A percentile compares a stretch with the other conserved stretches of the same genome.
phyloP scores from a whole-genome alignment of 2,888 invertebrate species.

The Andrena bucephala region DNA sequence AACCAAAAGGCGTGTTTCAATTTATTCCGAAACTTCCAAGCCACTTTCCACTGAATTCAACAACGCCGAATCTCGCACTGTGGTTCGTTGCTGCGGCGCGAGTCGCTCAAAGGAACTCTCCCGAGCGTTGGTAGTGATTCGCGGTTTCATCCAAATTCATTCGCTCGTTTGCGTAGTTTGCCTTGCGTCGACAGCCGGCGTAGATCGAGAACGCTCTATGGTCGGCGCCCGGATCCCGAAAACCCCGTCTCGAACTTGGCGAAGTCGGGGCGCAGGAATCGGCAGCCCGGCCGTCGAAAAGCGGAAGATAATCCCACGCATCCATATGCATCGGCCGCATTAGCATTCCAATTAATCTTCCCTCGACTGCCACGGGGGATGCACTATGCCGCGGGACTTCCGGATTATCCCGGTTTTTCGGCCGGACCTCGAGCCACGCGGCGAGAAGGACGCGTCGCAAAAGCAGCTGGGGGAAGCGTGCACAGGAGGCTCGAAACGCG shows the following conservation, averaged over 20 bases:
- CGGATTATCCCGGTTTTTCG: conserved; percentile 55
- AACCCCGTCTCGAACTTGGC: conserved; percentile 24
- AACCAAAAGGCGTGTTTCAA: not conserved
- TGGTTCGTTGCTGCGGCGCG: not conserved
- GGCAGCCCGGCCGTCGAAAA: not conserved
- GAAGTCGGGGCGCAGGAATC: conserved; percentile 17
- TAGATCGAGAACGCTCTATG: not conserved
- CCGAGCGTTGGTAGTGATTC: not conserved
- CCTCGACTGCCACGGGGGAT: conserved; percentile 8
- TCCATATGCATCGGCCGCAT: conserved; percentile 58
- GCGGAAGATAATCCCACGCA: conserved; percentile 45
- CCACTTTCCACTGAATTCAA: not conserved
- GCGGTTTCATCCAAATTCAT: conserved; percentile 48
- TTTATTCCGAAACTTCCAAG: not conserved
- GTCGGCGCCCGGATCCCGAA: conserved; percentile 3
- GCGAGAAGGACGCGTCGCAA: conserved; percentile 30
- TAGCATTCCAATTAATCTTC: conserved; percentile 62
- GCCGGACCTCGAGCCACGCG: conserved; percentile 17
- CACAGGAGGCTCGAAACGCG: conserved; percentile 57
- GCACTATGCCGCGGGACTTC: conserved; percentile 39
- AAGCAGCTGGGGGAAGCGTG: conserved; percentile 60
- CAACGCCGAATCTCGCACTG: not conserved
- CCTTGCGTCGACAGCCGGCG: too few species aligned
- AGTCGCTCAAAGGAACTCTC: conserved; percentile 31
- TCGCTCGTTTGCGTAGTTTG: conserved; percentile 23